Conservation (phyloP, 2,113 vertebrate species). For the Larimichthys polyactis region DNA sequence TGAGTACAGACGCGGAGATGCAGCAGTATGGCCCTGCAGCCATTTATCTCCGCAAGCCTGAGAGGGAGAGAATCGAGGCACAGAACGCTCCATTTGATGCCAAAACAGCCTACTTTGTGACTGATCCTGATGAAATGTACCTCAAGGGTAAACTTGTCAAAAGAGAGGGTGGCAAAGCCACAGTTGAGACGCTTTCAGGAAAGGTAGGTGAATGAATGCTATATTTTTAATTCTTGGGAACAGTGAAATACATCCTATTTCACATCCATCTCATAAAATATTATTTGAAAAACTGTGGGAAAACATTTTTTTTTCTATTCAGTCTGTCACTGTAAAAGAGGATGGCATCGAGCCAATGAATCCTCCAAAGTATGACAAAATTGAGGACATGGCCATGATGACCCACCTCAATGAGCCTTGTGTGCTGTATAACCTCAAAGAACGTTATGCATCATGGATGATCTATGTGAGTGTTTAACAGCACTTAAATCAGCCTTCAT, state of each 20-base stretch:
- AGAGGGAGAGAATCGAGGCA: constrained; percentile 72
- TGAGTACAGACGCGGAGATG: constrained; percentile 76
- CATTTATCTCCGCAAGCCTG: constrained; percentile 70
- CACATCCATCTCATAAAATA: neutral
- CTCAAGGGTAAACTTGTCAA: constrained; percentile 71
- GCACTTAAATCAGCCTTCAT: neutral
- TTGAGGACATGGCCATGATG: constrained; percentile 87
- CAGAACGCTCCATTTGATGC: constrained; percentile 73
- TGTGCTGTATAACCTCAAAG: constrained; percentile 87
- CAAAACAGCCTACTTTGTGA: constrained; percentile 70
- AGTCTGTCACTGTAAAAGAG: constrained; percentile 83
- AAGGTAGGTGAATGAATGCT: constrained; percentile 43
- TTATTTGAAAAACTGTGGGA: neutral
- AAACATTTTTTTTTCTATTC: neutral
- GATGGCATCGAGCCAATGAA: constrained; percentile 81
- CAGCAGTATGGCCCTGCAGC: constrained; percentile 60
- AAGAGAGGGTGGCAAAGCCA: constrained; percentile 72
- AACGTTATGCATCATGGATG: constrained; percentile 90
- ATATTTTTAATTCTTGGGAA: neutral
- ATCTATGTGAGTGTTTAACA: constrained; percentile 83
- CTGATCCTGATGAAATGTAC: constrained; percentile 64
- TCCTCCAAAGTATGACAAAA: constrained; percentile 82
- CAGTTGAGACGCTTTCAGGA: constrained; percentile 52
- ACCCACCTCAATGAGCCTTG: constrained; percentile 78
- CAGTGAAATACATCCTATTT: neutral